These are phyloP conservation scores for Chrysemys picta DNA, from an alignment of 2,113 vertebrate genomes.

Conservation along the genomic window DNA sequence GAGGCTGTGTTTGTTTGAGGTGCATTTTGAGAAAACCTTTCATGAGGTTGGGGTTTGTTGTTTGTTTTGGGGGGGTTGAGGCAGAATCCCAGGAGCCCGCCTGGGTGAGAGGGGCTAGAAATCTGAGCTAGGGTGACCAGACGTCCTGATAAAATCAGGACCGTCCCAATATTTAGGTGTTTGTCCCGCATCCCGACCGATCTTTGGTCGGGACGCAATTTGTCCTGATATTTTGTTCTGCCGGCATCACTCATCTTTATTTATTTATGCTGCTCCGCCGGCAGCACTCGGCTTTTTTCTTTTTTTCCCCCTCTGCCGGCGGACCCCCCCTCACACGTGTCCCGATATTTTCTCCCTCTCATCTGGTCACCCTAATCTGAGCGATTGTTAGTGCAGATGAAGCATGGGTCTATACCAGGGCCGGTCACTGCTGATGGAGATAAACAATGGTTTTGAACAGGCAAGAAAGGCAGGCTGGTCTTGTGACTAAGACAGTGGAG, in stretches of 20 bases:
- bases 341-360: too few relatives aligned
- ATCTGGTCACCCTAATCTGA: background rate
- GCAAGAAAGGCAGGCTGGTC: background rate
- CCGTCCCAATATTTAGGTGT: too few relatives aligned
- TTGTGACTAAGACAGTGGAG: background rate
- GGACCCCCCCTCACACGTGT: too few relatives aligned
- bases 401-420: background rate
- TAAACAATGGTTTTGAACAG: background rate
- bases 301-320: too few relatives aligned
- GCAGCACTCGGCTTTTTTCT: too few relatives aligned
- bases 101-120: background rate
- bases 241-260: too few relatives aligned
- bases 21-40: background rate
- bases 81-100: background rate
- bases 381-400: background rate
- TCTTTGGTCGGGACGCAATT: too few relatives aligned
- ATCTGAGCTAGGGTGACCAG: background rate
- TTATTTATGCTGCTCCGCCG: too few relatives aligned
- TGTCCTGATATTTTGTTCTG: too few relatives aligned
- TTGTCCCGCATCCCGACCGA: too few relatives aligned
- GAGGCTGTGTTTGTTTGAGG: background rate
- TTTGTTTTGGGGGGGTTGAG: background rate
- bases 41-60: background rate
- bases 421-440: background rate
- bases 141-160: too few relatives aligned